These are phyloP conservation scores for Capreolus pygargus DNA, from an alignment of 2,113 vertebrate species.

Conservation along the genomic window DNA sequence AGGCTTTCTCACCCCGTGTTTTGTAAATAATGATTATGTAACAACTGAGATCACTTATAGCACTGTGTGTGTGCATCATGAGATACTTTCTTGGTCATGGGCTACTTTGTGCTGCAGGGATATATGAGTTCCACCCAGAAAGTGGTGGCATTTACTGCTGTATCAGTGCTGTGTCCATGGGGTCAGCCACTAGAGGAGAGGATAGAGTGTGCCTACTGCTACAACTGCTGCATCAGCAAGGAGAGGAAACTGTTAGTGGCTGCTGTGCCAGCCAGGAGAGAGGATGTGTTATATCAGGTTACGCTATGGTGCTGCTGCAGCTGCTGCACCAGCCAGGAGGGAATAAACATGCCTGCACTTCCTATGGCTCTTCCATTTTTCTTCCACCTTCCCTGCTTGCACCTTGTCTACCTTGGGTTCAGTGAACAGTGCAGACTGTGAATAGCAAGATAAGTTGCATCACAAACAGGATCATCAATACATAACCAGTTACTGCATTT, in stretches of 20 bases:
- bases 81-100: not conserved
- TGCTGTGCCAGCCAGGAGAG: not conserved
- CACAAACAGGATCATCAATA: not conserved
- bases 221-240: not conserved
- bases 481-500: not conserved
- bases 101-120: not conserved
- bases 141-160: not conserved
- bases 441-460: not conserved
- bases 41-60: not conserved
- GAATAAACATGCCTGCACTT: not conserved
- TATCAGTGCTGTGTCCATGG: not conserved
- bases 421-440: not conserved
- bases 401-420: not conserved
- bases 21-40: not conserved
- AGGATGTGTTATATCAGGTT: not conserved
- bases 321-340: not conserved
- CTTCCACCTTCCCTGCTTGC: not conserved
- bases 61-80: not conserved
- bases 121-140: not conserved
- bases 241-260: not conserved
- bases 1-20: not conserved
- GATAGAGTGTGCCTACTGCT: not conserved
- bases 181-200: not conserved
- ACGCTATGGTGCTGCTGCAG: not conserved
- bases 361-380: not conserved